Evolutionary conservation across 2,888 invertebrate species (phyloP).

Genomic region (Eumerus sabulonum): DNA sequence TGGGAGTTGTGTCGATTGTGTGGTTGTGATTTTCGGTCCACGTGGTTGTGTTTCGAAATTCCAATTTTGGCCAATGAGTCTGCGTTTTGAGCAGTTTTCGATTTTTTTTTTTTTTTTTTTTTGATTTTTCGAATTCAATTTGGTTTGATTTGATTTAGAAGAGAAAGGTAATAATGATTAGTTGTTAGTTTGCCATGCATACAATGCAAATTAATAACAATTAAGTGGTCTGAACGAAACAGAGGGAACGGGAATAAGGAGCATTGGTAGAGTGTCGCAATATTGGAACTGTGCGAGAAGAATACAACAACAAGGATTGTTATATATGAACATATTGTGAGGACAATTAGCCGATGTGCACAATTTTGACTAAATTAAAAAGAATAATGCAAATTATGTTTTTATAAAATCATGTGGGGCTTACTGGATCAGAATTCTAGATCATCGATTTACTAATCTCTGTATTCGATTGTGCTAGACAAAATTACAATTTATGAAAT

Average conservation of each 20-base stretch:
- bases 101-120: slow-evolving; percentile 11
- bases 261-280: slow-evolving; percentile 8
- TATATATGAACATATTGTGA: too few relatives aligned
- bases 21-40: slow-evolving; percentile 44
- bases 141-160: slow-evolving; percentile 26
- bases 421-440: too few relatives aligned
- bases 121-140: slow-evolving; percentile 22
- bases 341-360: too few relatives aligned
- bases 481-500: too few relatives aligned
- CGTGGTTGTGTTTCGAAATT: slow-evolving; percentile 32
- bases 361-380: too few relatives aligned
- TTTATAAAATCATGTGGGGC: too few relatives aligned
- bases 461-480: too few relatives aligned
- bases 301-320: slow-evolving; percentile 1
- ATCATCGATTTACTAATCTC: too few relatives aligned
- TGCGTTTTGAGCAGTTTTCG: slow-evolving; percentile 39
- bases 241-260: slow-evolving; percentile 5
- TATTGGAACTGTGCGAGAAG: slow-evolving; percentile 29
- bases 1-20: slow-evolving; percentile 40
- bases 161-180: slow-evolving; percentile 59
- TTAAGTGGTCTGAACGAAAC: slow-evolving; percentile 19
- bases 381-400: too few relatives aligned
- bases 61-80: slow-evolving; percentile 52
- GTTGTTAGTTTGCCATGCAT: slow-evolving; percentile 62
- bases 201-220: slow-evolving; percentile 45